Conservation (phyloP, 2,888 invertebrate species). For the Fragum whitleyi region DNA sequence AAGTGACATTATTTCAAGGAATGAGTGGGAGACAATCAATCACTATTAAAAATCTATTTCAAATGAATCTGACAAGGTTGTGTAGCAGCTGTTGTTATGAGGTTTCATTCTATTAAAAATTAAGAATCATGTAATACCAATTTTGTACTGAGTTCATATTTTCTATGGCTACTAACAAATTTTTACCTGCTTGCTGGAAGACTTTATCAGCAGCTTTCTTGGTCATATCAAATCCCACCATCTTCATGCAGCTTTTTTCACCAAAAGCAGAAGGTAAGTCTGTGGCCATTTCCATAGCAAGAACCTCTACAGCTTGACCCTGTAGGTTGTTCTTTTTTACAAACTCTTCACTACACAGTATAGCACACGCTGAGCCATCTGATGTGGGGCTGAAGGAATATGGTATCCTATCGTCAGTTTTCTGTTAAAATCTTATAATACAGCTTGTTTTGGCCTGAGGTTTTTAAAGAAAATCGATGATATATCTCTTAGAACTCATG, state of each 20-base stretch:
- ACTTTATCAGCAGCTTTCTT: conserved; percentile 89
- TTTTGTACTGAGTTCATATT: no score
- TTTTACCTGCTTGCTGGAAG: conserved; percentile 84
- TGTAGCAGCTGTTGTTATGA: no score
- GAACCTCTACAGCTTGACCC: conserved; percentile 95
- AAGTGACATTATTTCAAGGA: no score
- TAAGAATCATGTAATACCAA: no score
- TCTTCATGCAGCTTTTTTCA: conserved; percentile 91
- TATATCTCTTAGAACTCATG: no score
- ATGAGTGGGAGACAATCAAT: no score
- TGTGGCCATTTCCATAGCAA: conserved; percentile 98
- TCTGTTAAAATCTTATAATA: neutral
- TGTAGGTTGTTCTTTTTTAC: conserved; percentile 91
- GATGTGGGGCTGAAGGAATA: conserved; percentile 91
- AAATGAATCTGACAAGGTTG: no score
- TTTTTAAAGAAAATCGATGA: no score
- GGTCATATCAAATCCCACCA: conserved; percentile 97
- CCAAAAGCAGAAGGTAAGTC: conserved; percentile 94
- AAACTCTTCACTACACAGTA: conserved; percentile 96
- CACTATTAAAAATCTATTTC: no score
- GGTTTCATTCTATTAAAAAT: no score
- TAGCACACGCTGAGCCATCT: conserved; percentile 98
- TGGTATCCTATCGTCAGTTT: neutral
- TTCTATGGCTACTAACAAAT: no score
- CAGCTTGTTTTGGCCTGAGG: no score